Evolutionary conservation across 2,113 vertebrate species (phyloP).

Genomic region (Mesocricetus auratus): DNA sequence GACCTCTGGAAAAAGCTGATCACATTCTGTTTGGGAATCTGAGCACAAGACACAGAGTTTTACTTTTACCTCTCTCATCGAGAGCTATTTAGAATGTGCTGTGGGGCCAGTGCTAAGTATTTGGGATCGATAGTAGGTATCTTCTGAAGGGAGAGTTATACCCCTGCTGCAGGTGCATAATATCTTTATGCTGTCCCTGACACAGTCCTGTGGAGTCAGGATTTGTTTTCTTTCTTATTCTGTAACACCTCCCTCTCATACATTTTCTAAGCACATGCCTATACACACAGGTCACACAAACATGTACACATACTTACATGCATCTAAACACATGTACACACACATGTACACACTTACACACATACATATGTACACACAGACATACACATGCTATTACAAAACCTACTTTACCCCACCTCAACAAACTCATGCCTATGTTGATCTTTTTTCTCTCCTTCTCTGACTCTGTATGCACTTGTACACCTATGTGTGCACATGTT

Average conservation of each 20-base stretch:
- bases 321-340: not conserved
- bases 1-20: not conserved
- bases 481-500: too few species aligned
- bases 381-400: not conserved
- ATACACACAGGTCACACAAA: not conserved
- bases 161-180: not conserved
- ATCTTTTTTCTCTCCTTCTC: not conserved
- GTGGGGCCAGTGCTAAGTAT: not conserved
- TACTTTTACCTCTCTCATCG: not conserved
- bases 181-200: not conserved
- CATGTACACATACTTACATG: not conserved
- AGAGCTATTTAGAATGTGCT: not conserved
- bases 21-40: not conserved
- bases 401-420: not conserved
- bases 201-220: not conserved
- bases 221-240: slow-evolving; percentile 16
- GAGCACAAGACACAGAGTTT: not conserved
- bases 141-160: not conserved
- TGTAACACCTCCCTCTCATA: not conserved
- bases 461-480: not conserved
- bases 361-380: not conserved
- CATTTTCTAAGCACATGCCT: not conserved
- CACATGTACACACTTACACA: not conserved
- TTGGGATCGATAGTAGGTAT: not conserved
- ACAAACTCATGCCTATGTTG: not conserved